Conservation (phyloP, 2,888 invertebrate species). For the Caenorhabditis doughertyi region DNA sequence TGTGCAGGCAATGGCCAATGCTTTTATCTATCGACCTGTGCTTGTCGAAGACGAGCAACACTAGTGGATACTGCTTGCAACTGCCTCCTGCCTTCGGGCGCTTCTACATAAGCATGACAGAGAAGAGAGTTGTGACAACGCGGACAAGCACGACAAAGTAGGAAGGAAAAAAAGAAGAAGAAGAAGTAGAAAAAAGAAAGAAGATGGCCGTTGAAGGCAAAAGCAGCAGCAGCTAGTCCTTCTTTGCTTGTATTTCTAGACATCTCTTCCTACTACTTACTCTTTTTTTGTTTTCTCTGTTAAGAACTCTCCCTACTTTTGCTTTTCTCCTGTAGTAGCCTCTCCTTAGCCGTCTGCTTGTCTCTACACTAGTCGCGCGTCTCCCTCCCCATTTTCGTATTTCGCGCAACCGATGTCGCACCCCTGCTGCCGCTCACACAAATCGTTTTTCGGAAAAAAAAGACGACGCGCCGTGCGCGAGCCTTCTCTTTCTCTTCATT, state of each 20-base stretch:
- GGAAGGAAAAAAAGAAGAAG: too few relatives aligned
- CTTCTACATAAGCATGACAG: conserved; percentile 58
- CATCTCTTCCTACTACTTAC: conserved; percentile 13
- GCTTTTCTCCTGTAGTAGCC: conserved; percentile 36
- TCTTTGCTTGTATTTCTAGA: not conserved
- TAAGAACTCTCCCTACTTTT: conserved; percentile 43
- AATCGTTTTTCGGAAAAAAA: conserved; percentile 59
- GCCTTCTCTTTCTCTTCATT: conserved; percentile 39
- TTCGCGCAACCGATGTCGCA: conserved; percentile 60
- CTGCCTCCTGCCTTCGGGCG: conserved; percentile 60
- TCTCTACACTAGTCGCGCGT: conserved; percentile 42
- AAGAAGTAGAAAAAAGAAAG: conserved; percentile 13
- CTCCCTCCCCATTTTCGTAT: conserved; percentile 43
- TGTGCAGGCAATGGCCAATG: conserved; percentile 43
- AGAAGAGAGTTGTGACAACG: conserved; percentile 50
- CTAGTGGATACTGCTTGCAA: conserved; percentile 61
- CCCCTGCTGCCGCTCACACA: conserved; percentile 59
- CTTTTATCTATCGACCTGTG: conserved; percentile 65
- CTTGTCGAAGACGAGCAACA: conserved; percentile 57
- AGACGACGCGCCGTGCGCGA: conserved; percentile 45
- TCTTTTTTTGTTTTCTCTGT: conserved; percentile 35
- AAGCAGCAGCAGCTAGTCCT: conserved; percentile 54
- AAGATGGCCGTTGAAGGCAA: conserved; percentile 42
- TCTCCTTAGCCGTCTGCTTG: conserved; percentile 54
- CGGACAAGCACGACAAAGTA: conserved; percentile 8